Evolutionary conservation across 2,797 vertebrate genomes (phyloP), one percentile per base, ranked within the genome.

Genomic region (Gila robusta): DNA sequence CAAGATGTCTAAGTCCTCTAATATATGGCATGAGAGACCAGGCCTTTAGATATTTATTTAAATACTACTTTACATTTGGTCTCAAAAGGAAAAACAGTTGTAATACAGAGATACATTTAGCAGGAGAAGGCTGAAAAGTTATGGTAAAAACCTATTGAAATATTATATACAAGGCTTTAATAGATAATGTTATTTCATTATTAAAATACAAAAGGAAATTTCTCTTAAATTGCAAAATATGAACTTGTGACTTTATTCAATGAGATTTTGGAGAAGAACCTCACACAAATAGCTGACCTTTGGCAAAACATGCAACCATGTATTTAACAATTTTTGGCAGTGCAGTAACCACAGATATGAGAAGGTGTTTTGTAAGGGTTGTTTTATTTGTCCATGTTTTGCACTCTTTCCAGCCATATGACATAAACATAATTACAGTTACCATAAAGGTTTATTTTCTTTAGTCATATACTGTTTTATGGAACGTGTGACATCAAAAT

Each of bases 11-110:
- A 85, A 94, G 92, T 62, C 92, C 92, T 0, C 91, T 95, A 16
- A 90, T 95, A 66, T 95, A 94, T 3, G 93, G 94, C 62, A 90
- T 94, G 64, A 94, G 93, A 88, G 93, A 95, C 23, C 84, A 91
- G 7, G 81, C 87, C 3, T 91, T 95, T 8, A 91, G 87, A 26
- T 56, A 35, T 1, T 37, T 91, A 77, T 93, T 95, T 44, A 90
- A 66, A 83, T 84, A 90, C 8, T 92, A 92, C 72, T 92, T 95
- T 9, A 52, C 69, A 1, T 80, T 59, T 80, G 39, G 81, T 44
- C 69, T 72, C 28, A 85, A 80, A 80, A 80, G 14, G 28, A 32
- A 80, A 73, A 72, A 67, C 28, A 21, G 39, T 37, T 85, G 56
- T 80, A 8, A 80, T 47, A 49, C 37, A 62, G 21, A 69, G 44